A percentile compares a stretch with the other conserved stretches of the same genome.
These are phyloP conservation scores for Mamestra brassicae DNA, from an alignment of 2,888 invertebrate species.

Conservation along the genomic window DNA sequence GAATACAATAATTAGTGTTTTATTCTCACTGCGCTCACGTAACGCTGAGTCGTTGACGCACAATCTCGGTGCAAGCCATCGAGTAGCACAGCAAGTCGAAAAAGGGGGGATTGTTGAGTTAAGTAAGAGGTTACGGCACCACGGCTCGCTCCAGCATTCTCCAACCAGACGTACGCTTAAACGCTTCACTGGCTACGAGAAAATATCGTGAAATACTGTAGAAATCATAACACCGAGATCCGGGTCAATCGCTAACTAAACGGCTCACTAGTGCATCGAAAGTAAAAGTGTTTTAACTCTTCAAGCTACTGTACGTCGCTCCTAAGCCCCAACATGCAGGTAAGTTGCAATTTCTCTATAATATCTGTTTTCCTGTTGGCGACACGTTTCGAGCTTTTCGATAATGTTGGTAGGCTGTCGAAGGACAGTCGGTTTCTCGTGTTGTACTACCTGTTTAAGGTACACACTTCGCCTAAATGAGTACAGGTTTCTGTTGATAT, in stretches of 20 bases:
- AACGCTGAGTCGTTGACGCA: slow-evolving; percentile 64
- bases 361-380: slow-evolving; percentile 71
- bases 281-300: slow-evolving; percentile 83
- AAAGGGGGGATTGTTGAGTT: slow-evolving; percentile 79
- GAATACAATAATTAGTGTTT: slow-evolving; percentile 66
- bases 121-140: slow-evolving; percentile 89
- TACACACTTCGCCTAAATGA: slow-evolving; percentile 35
- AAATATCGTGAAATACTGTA: slow-evolving; percentile 75
- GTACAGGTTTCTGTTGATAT: slow-evolving; percentile 52
- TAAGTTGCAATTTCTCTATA: slow-evolving; percentile 78
- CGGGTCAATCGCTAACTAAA: slow-evolving; percentile 78
- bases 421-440: slow-evolving; percentile 76
- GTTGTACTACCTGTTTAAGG: slow-evolving; percentile 58
- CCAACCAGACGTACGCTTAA: slow-evolving; percentile 77
- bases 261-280: slow-evolving; percentile 72
- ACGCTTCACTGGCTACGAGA: slow-evolving; percentile 77
- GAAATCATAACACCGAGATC: slow-evolving; percentile 78
- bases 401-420: slow-evolving; percentile 67
- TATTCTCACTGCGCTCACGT: slow-evolving; percentile 71
- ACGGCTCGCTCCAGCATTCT: slow-evolving; percentile 79
- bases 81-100: slow-evolving; percentile 61
- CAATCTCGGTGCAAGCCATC: slow-evolving; percentile 61
- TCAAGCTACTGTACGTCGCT: slow-evolving; percentile 54
- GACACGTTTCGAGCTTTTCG: slow-evolving; percentile 60
- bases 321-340: slow-evolving; percentile 79